Evolutionary conservation across 2,797 vertebrate genomes (phyloP).

Genomic region (Rhinatrema bivittatum): DNA sequence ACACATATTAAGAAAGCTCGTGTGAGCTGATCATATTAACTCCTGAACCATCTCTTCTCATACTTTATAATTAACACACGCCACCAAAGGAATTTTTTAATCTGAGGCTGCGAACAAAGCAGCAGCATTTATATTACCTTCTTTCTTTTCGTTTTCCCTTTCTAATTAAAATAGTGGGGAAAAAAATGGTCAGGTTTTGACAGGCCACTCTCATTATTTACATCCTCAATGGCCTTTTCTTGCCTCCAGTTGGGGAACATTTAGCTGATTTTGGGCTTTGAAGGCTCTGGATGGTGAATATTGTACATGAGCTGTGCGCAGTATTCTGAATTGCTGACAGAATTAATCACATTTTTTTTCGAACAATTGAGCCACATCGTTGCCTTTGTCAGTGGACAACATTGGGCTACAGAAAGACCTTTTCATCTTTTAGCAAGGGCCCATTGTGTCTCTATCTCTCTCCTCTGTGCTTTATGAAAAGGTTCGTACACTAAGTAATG

Average conservation of each 20-base stretch:
- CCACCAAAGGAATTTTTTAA: no score
- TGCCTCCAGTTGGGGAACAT: constrained; percentile 19
- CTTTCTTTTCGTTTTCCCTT: no score
- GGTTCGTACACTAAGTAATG: constrained; percentile 52
- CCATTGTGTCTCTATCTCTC: constrained; percentile 43
- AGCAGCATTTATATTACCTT: no score
- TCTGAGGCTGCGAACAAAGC: no score
- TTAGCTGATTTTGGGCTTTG: constrained; percentile 37
- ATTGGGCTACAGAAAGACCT: constrained; percentile 27
- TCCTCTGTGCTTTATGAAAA: constrained; percentile 46
- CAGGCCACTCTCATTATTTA: no score
- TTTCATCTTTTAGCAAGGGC: constrained; percentile 46
- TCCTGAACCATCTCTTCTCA: no score
- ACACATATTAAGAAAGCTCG: no score
- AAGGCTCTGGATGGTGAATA: constrained; percentile 24
- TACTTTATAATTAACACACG: no score
- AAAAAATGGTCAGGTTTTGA: no score
- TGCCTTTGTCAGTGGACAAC: constrained; percentile 28
- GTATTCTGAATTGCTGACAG: constrained; percentile 24
- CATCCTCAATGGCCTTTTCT: constrained; percentile 15
- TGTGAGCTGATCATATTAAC: no score
- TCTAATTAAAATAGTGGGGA: no score
- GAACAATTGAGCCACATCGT: constrained; percentile 18
- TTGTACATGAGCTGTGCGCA: constrained; percentile 1
- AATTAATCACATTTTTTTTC: constrained; percentile 37